These are phyloP conservation scores for Psittacula cyanocephala DNA, from an alignment of 2,113 vertebrate species.

Conservation along the genomic window DNA sequence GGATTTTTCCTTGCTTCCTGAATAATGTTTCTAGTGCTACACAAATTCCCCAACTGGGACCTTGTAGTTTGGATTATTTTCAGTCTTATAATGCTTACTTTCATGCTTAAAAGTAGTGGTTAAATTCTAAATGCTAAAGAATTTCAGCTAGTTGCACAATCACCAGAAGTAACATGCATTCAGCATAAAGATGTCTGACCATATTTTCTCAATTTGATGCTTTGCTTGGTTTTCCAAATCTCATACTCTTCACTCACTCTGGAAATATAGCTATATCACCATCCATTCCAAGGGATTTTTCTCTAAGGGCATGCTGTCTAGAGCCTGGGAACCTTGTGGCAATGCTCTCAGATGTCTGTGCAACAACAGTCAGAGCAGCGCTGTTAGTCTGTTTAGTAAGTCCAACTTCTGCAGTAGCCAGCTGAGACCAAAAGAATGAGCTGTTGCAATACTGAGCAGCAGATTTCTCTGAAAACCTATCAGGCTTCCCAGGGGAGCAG, in stretches of 20 bases:
- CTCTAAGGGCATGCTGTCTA: not conserved
- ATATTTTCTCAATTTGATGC: not conserved
- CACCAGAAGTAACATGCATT: rapidly evolving
- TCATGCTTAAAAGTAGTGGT: not conserved
- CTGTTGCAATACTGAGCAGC: not conserved
- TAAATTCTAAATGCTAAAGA: not conserved
- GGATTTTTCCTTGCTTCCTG: not conserved
- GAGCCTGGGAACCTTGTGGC: not conserved
- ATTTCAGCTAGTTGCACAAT: not conserved
- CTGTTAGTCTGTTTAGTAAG: not conserved
- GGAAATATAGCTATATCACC: not conserved
- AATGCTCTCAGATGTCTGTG: not conserved
- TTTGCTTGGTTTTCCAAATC: not conserved
- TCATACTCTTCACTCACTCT: not conserved
- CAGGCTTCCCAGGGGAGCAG: not conserved
- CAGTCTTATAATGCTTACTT: not conserved
- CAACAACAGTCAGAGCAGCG: not conserved
- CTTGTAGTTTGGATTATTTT: not conserved
- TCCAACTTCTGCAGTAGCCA: not conserved
- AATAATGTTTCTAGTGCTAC: not conserved
- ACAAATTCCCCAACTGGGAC: not conserved
- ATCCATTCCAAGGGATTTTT: not conserved
- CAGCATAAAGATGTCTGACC: not conserved
- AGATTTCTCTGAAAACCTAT: not conserved
- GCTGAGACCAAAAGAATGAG: not conserved